Conservation (phyloP, 2,888 invertebrate genomes). For the Tortricodes alternella region DNA sequence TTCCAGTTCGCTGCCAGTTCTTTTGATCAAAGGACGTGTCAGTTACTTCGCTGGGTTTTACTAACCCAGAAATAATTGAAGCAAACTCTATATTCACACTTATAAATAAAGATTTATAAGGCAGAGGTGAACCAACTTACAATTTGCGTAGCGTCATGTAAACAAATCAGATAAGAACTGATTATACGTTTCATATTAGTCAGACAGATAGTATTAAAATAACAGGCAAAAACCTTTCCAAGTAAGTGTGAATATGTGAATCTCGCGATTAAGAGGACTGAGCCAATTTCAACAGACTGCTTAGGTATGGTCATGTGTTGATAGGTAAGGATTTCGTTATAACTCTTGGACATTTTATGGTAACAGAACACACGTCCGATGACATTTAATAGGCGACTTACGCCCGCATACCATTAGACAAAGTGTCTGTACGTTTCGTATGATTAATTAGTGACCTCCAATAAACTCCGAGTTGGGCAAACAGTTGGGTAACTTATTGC, state of each 20-base stretch:
- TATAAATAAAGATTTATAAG: slow-evolving; percentile 2
- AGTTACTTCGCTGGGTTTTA: neutral
- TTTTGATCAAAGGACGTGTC: slow-evolving; percentile 17
- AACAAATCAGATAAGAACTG: slow-evolving; percentile 11
- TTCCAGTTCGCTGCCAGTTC: slow-evolving; percentile 12
- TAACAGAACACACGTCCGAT: neutral
- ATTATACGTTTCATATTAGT: slow-evolving; percentile 5
- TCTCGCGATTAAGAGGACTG: too few species aligned
- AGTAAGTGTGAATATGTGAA: too few species aligned
- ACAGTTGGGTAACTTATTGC: slow-evolving; percentile 41
- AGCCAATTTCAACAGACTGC: too few species aligned
- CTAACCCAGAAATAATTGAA: neutral
- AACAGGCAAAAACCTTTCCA: too few species aligned
- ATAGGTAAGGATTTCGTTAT: slow-evolving; percentile 1
- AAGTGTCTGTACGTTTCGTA: slow-evolving; percentile 43
- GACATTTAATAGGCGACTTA: slow-evolving; percentile 17
- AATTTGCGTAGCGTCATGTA: slow-evolving; percentile 19
- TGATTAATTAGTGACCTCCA: slow-evolving; percentile 51
- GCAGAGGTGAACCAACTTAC: slow-evolving; percentile 13
- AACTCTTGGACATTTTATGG: neutral
- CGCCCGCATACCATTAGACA: slow-evolving; percentile 19
- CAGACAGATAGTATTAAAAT: too few species aligned
- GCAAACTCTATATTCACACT: neutral
- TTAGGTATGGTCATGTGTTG: too few species aligned
- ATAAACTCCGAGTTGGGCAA: slow-evolving; percentile 37